Conservation (phyloP, 1,140 invertebrate genomes). For the Cyclargus thomasi region DNA sequence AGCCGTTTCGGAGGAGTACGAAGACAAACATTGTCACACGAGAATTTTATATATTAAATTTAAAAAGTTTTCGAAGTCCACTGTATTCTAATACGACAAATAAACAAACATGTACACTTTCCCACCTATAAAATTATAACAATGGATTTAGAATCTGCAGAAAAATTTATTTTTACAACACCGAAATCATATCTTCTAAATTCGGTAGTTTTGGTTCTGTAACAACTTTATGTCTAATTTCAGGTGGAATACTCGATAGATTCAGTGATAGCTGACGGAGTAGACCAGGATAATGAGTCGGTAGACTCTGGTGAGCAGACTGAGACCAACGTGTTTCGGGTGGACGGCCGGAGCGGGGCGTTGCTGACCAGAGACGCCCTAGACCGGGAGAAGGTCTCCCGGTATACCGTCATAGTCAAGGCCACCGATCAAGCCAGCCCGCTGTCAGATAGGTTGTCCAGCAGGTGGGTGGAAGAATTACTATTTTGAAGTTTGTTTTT, state of each 20-base stretch:
- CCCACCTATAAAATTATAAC: too few species aligned
- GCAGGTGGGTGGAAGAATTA: slow-evolving; percentile 69
- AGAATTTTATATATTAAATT: too few species aligned
- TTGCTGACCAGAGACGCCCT: slow-evolving; percentile 88
- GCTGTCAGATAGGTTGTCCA: slow-evolving; percentile 81
- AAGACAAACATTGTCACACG: too few species aligned
- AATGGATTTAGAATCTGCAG: too few species aligned
- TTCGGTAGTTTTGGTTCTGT: too few species aligned
- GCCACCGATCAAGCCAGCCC: slow-evolving; percentile 89
- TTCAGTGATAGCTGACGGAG: slow-evolving; percentile 78
- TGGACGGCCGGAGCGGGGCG: slow-evolving; percentile 88
- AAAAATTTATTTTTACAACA: too few species aligned
- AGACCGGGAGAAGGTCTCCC: slow-evolving; percentile 91
- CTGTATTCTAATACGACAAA: too few species aligned
- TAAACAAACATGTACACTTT: too few species aligned
- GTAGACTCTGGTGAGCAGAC: slow-evolving; percentile 36
- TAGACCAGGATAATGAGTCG: slow-evolving; percentile 65
- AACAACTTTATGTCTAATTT: slow-evolving; percentile 20
- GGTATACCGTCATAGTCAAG: slow-evolving; percentile 90
- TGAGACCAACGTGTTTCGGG: slow-evolving; percentile 81
- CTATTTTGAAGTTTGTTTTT: too few species aligned
- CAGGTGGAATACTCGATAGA: slow-evolving; percentile 86
- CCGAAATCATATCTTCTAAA: too few species aligned
- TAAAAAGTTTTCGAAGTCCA: too few species aligned
- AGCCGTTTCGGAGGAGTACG: too few species aligned